A percentile compares a stretch with the other conserved stretches of the same genome.
Evolutionary conservation across 2,888 invertebrate species (phyloP).

Genomic region (Lapara coniferarum): DNA sequence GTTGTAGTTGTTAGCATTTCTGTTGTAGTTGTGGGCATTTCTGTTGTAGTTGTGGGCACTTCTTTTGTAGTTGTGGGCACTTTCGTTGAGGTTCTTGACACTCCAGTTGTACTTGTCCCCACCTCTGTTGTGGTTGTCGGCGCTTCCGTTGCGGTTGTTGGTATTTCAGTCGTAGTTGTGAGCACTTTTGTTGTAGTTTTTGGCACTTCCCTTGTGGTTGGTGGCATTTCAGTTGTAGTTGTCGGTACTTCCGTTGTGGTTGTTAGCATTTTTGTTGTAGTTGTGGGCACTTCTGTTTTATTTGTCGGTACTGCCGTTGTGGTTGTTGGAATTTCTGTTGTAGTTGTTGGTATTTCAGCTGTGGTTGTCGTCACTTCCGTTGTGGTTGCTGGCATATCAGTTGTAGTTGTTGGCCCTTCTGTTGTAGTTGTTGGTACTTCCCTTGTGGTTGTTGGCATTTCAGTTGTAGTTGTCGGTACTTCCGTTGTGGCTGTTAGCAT

Average conservation of each 20-base stretch:
- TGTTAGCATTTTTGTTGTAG: background rate
- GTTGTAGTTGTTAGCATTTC: no score
- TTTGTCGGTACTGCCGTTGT: background rate
- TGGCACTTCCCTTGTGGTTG: background rate
- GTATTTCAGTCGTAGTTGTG: background rate
- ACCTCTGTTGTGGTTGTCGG: background rate
- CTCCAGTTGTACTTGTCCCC: background rate
- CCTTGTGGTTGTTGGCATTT: background rate
- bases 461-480: background rate
- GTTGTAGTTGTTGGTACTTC: background rate
- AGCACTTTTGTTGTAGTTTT: background rate
- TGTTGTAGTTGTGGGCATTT: background rate
- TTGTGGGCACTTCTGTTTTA: background rate
- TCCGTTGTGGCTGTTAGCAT: background rate
- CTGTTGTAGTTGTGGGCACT: background rate
- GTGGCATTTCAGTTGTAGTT: background rate
- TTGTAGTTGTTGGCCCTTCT: background rate
- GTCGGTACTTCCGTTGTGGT: background rate
- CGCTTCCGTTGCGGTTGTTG: background rate
- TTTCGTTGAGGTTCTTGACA: background rate
- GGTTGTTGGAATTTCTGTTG: background rate
- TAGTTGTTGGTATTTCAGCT: background rate
- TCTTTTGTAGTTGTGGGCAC: background rate
- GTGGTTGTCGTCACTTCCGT: background rate
- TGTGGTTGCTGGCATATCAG: background rate